Evolutionary conservation across 1,140 invertebrate genomes (phyloP), one percentile per base, ranked within the genome.

Genomic region (Drosophila melanica): DNA sequence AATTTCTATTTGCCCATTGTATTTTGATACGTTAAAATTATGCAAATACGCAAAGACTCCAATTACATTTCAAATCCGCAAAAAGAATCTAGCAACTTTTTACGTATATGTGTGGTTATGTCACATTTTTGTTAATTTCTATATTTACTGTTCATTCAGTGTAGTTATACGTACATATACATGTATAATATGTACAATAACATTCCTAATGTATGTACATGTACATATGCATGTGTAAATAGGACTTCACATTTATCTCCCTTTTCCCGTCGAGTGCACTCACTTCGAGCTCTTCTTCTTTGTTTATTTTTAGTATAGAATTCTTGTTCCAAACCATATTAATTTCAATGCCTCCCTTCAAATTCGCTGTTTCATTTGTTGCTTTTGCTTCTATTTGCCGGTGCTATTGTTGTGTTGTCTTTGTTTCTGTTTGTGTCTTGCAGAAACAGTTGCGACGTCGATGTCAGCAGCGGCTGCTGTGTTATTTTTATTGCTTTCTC

Each of bases 271-370:
- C 57, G 45, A 14, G 12, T 30, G 20, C 57, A 33, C 48, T 48
- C 48, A 54, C 51, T 75, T 79, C 2, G 11, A 41, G 18, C 37
- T 55, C 14, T 66, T 67, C 59, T 67, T 48, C 76, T 77, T 87
- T 79, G 78, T 81, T 86, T 87, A 87, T 87, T 87, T 86, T 87
- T 89, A 82, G 79, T 87, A 62, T 59, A 65, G 76, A 87, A 79
- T 89, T 87, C 86, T 81, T 66, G 79, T 86, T 89, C 79, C 75
- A 82, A 74, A 64, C 51, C 58, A 77, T 86, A 86, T 87, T 74
- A 70, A 79, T 87, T 87, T 89, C 82, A 89, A 57, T 70, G 65
- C 58, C 57, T 73, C 42, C 47, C 41, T 59, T 16, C 41, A 35
- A 35, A 44, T 16, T 27, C 54, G 39, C 33, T 23, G 18, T 47